These are phyloP conservation scores for Macaca nemestrina DNA, from an alignment of 2,113 vertebrate species.

Conservation along the genomic window DNA sequence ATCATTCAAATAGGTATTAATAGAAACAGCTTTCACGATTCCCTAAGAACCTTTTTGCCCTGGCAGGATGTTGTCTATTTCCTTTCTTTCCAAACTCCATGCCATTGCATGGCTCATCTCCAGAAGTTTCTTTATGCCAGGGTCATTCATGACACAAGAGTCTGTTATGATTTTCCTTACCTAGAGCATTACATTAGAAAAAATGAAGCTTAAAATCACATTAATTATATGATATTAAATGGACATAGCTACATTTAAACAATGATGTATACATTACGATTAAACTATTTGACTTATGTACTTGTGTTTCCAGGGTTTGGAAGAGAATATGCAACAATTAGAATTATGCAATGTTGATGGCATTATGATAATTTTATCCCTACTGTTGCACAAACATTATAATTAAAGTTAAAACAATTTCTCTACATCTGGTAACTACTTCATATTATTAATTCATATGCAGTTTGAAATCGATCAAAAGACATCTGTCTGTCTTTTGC, in stretches of 20 bases:
- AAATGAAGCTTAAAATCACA: background rate
- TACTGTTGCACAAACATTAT: conserved; percentile 15
- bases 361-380: background rate
- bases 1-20: background rate
- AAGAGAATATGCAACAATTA: background rate
- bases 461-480: background rate
- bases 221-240: background rate
- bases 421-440: background rate
- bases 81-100: background rate
- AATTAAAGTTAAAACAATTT: conserved; percentile 41
- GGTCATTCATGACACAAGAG: background rate
- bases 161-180: background rate
- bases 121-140: background rate
- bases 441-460: conserved; percentile 31
- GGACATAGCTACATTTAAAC: background rate
- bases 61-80: background rate
- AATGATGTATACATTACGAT: background rate
- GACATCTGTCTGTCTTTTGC: background rate
- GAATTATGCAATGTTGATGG: background rate
- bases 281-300: background rate
- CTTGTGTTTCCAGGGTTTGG: background rate
- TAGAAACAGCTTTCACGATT: conserved; percentile 35
- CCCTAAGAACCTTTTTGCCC: conserved; percentile 27
- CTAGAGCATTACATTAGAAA: background rate
- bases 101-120: background rate